phyloP scores from a whole-genome alignment of 2,888 invertebrate genomes.

The Microctonus aethiopoides region DNA sequence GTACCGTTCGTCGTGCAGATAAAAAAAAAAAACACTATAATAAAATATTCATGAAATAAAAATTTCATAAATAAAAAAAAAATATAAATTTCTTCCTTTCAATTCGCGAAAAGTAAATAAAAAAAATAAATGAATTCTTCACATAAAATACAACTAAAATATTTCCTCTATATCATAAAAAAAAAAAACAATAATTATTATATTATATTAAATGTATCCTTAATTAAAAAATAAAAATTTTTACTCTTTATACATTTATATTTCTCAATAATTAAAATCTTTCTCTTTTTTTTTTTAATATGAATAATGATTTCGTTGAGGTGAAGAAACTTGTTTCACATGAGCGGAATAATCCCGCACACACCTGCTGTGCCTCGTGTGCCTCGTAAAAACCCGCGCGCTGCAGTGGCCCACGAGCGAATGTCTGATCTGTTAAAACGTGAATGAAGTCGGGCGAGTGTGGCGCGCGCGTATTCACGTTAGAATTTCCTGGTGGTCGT shows the following conservation, averaged over 20 bases:
- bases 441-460: slow-evolving; percentile 39
- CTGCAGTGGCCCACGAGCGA: slow-evolving; percentile 44
- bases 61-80: too few relatives aligned
- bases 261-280: background rate
- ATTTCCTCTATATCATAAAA: too few relatives aligned
- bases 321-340: background rate
- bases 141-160: too few relatives aligned
- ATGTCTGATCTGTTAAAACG: slow-evolving; percentile 41
- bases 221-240: too few relatives aligned
- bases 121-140: too few relatives aligned
- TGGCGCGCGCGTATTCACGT: slow-evolving; percentile 3
- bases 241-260: background rate
- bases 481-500: slow-evolving; percentile 28
- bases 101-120: too few relatives aligned
- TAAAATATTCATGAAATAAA: background rate
- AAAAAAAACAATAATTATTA: too few relatives aligned
- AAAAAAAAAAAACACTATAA: background rate
- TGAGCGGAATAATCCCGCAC: slow-evolving; percentile 3
- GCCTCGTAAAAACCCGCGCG: slow-evolving; percentile 27
- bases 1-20: slow-evolving; percentile 14
- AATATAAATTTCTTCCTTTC: too few relatives aligned
- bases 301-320: background rate
- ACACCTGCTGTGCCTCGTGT: slow-evolving; percentile 17
- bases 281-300: background rate
- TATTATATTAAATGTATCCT: too few relatives aligned